Evolutionary conservation across 2,888 invertebrate genomes (phyloP).

Genomic region (Phorcus lineatus): DNA sequence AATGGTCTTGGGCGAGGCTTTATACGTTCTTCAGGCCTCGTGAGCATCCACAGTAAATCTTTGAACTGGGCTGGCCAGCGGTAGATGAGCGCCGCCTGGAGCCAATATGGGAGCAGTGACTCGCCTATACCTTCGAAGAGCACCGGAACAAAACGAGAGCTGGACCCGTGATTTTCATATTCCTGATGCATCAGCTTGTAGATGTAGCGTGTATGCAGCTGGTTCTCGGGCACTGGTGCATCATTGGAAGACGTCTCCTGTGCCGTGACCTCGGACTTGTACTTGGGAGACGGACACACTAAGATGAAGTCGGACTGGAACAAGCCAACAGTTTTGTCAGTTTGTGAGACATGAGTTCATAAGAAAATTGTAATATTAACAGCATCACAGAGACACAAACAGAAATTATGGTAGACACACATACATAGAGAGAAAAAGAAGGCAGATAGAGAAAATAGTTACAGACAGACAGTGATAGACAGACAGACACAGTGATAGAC

Average conservation of each 20-base stretch:
- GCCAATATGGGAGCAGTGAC: slow-evolving; percentile 54
- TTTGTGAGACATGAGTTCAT: neutral
- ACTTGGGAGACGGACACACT: slow-evolving; percentile 61
- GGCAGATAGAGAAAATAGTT: too few relatives aligned
- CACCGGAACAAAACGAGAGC: slow-evolving; percentile 58
- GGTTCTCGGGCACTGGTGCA: slow-evolving; percentile 28
- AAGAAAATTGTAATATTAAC: too few relatives aligned
- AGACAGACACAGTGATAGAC: too few relatives aligned
- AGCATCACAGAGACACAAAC: too few relatives aligned
- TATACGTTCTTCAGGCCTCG: slow-evolving; percentile 59
- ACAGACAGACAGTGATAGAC: too few relatives aligned
- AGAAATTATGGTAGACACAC: too few relatives aligned
- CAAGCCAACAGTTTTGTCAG: neutral
- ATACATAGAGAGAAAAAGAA: too few relatives aligned
- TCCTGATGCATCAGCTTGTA: slow-evolving; percentile 61
- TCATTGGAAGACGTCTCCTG: slow-evolving; percentile 23
- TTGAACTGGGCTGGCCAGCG: slow-evolving; percentile 66
- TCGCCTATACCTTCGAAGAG: slow-evolving; percentile 51
- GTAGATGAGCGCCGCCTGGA: slow-evolving; percentile 48
- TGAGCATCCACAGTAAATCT: slow-evolving; percentile 66
- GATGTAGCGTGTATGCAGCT: slow-evolving; percentile 62
- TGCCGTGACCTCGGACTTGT: slow-evolving; percentile 49
- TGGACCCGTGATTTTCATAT: slow-evolving; percentile 40
- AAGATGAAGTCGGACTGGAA: slow-evolving; percentile 67
- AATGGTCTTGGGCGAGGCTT: slow-evolving; percentile 7